Base-by-base conservation (phyloP, 2,113 vertebrate species). In the Abramis brama region DNA sequence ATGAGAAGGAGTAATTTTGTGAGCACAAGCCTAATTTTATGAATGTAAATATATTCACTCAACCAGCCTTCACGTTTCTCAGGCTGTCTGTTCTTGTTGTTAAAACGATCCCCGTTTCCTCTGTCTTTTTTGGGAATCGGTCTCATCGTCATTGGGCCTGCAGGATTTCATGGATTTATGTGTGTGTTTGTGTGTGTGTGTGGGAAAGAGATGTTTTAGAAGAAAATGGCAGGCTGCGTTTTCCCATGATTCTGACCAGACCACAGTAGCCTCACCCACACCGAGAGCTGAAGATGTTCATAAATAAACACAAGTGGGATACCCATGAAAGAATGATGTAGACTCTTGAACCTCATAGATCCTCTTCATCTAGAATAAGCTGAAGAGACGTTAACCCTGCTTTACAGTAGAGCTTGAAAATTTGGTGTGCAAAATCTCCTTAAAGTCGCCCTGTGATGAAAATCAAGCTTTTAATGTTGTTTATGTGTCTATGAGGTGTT, bases 251-350 rank as follows among this genome's bases (percentile, higher is more conserved):
- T 8, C 71, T 82, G 50, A 59, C 60, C 64, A 62, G 59, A 85
- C 77, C 70, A 85, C 70, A 85, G 86, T 57, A 23, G 84, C 75
- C 66, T 62, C 75, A 70, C 84, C 75, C 84, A 52, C 62, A 39
- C 30, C 47, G 52, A 85, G 84, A 21, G 78, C 25, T 82, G 47
- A 74, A 55, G 7, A 83, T 68, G 50, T 62, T 84, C 55, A 75
- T 66, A 84, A 85, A 85, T 81, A 87, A 85, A 81, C 47, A 76
- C 64, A 52, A 47, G 52, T 68, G 43, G 45, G 81, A 68, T 11
- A 50, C 9, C 73, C 45, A 8, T 55, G 5, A 47, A 66, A 19
- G 52, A 5, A 39, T 9, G 47, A 39, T 25, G 12, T 7, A n/a
- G 19, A 23, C 39, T 84, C 23, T 79, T 74, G 25, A n/a, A 62